Conservation (phyloP, 53 echinoderm and acorn worm genomes). For the Actinopyga echinites region DNA sequence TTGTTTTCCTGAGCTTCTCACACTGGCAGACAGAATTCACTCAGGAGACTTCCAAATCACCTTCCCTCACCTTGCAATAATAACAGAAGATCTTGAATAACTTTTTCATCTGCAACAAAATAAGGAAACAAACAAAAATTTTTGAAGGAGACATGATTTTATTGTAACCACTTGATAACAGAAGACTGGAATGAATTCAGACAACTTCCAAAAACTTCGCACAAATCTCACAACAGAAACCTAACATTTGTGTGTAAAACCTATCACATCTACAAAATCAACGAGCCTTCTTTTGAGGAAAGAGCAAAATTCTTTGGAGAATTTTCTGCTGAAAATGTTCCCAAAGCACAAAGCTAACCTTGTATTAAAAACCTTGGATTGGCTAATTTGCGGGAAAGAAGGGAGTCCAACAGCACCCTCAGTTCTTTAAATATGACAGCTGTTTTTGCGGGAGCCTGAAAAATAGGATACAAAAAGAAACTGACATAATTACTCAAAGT, state of each 20-base stretch:
- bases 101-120: slow-evolving; percentile 67
- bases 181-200: no score
- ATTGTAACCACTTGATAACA: no score
- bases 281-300: no score
- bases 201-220: no score
- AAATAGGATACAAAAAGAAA: background rate
- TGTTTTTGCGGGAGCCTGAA: slow-evolving; percentile 87
- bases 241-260: no score
- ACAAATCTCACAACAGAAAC: no score
- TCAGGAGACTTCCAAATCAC: background rate
- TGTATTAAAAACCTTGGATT: slow-evolving; percentile 73
- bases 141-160: background rate
- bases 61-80: slow-evolving; percentile 71
- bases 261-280: no score
- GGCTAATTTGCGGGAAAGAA: slow-evolving; percentile 77
- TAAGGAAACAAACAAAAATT: background rate
- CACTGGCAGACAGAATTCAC: no score
- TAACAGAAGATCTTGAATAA: slow-evolving; percentile 66
- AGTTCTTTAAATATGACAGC: slow-evolving; percentile 95
- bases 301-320: no score
- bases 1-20: no score
- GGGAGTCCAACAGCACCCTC: slow-evolving; percentile 63
- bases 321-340: background rate
- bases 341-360: slow-evolving; percentile 50
- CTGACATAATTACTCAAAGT: no score